A percentile compares a stretch with the other conserved stretches of the same genome.
These are phyloP conservation scores for Xenopus tropicalis DNA, from an alignment of 2,113 vertebrate genomes.

Conservation along the genomic window DNA sequence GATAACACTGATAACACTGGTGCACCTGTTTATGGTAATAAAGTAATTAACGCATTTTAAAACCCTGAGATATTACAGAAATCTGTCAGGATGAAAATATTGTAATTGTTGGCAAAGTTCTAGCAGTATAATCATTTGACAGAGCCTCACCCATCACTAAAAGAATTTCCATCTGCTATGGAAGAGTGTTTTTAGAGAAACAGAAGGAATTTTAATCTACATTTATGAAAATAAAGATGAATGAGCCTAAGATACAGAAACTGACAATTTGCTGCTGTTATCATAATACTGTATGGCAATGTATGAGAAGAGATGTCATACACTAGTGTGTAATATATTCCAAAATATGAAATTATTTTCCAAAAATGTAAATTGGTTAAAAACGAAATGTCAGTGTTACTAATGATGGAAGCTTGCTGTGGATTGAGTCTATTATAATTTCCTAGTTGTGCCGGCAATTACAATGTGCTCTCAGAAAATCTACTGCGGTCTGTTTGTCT, in stretches of 20 bases:
- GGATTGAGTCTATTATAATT: too few relatives aligned
- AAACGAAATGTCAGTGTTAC: too few relatives aligned
- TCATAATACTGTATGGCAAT: too few relatives aligned
- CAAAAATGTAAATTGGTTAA: too few relatives aligned
- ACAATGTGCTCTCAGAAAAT: too few relatives aligned
- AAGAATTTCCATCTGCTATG: slow-evolving; percentile 35
- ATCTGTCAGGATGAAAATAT: slow-evolving; percentile 25
- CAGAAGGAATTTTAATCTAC: slow-evolving; percentile 19
- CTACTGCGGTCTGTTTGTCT: too few relatives aligned
- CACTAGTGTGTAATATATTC: too few relatives aligned
- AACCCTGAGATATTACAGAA: slow-evolving; percentile 14
- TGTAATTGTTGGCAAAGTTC: slow-evolving; percentile 31
- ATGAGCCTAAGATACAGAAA: not conserved
- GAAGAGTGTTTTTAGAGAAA: slow-evolving; percentile 4
- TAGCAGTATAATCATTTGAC: slow-evolving; percentile 33
- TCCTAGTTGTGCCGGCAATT: too few relatives aligned
- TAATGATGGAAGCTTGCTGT: too few relatives aligned
- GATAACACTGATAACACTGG: slow-evolving; percentile 17
- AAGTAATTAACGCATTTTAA: slow-evolving; percentile 24
- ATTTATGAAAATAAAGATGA: slow-evolving; percentile 23
- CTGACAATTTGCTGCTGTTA: not conserved
- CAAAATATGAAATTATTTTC: too few relatives aligned
- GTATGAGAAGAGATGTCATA: too few relatives aligned
- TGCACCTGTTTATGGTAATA: slow-evolving; percentile 31
- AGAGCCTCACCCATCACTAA: slow-evolving; percentile 25